Evolutionary conservation across 2,113 vertebrate species (phyloP).

Genomic region (Hippocampus abdominalis): DNA sequence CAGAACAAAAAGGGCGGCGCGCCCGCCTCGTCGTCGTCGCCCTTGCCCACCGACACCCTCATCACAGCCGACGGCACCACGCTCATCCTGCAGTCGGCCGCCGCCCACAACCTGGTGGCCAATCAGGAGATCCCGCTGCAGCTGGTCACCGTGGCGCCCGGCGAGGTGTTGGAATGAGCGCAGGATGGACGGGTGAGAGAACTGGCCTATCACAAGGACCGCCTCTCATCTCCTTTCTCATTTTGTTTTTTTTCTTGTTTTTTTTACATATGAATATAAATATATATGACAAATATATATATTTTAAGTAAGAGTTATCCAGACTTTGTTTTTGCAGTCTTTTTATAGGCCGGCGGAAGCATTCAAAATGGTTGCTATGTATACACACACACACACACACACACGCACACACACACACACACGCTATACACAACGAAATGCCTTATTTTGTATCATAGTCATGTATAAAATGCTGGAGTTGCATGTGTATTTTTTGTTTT

Average conservation of each 20-base stretch:
- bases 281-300: constrained; percentile 80
- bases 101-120: constrained; percentile 89
- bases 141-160: constrained; percentile 95
- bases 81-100: constrained; percentile 95
- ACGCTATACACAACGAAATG: constrained; percentile 83
- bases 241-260: constrained; percentile 44
- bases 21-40: constrained; percentile 80
- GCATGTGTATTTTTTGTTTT: constrained; percentile 77
- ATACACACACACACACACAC: constrained; percentile 61
- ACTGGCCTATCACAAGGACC: constrained; percentile 59
- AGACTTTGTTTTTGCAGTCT: constrained; percentile 95
- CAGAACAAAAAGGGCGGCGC: constrained; percentile 96
- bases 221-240: constrained; percentile 47
- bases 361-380: constrained; percentile 88
- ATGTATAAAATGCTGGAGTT: constrained; percentile 99
- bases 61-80: constrained; percentile 94
- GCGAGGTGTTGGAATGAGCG: constrained; percentile 96
- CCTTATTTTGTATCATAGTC: constrained; percentile 99
- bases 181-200: constrained; percentile 49
- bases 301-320: constrained; percentile 80
- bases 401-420: constrained; percentile 55
- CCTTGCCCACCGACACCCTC: constrained; percentile 78
- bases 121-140: constrained; percentile 98
- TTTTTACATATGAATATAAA: constrained; percentile 78
- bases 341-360: constrained; percentile 94